Base-by-base conservation (phyloP, 2,797 vertebrate genomes). In the Sebastes matsubarae region DNA sequence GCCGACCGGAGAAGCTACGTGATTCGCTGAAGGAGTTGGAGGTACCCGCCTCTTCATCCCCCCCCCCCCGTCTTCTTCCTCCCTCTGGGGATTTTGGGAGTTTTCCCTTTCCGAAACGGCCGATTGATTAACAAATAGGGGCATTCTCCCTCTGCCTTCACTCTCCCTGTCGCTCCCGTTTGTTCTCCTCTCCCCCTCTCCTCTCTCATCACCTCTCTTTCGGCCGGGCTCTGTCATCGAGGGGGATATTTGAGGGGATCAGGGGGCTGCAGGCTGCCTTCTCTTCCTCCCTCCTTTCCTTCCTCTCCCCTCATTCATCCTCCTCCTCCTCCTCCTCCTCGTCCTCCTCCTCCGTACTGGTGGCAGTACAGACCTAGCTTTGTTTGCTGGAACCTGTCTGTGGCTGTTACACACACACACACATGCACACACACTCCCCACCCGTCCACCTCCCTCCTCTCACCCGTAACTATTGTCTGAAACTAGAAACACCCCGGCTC, bases 11-110 rank as follows among this genome's bases (percentile, higher is more conserved):
- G 94, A 99, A 96, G 94, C 96, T 99, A 75, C 95, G 96, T 70
- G 97, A 99, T 90, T 94, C 96, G 63, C 96, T 99, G 84, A 98
- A 96, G 95, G 98, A 99, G 92, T 89, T 99, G 13, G 98, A 99
- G 98, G 98, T 99, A 97, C 81, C 93, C 91, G 77, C 92, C 96
- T 93, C 74, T 75, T 63, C 67, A 83, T 58, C 78, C 66, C 75
- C 68, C 13, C 7, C 82, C 64, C 72, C 34, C 50, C 54, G 5
- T 77, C 85, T 72, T 91, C 84, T 91, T 89, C 83, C 85, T 85
- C 90, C 87, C 93, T 85, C 85, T 70, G 87, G 93, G 93, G 93
- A 92, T 83, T 92, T 93, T 91, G 34, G 6, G 89, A 95, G 93
- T 96, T 96, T 96, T 95, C 94, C 93, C 94, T 95, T 93, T 94